Evolutionary conservation across 2,888 invertebrate genomes (phyloP), one percentile per base, ranked within the genome.

Genomic region (Siphlonurus alternatus): DNA sequence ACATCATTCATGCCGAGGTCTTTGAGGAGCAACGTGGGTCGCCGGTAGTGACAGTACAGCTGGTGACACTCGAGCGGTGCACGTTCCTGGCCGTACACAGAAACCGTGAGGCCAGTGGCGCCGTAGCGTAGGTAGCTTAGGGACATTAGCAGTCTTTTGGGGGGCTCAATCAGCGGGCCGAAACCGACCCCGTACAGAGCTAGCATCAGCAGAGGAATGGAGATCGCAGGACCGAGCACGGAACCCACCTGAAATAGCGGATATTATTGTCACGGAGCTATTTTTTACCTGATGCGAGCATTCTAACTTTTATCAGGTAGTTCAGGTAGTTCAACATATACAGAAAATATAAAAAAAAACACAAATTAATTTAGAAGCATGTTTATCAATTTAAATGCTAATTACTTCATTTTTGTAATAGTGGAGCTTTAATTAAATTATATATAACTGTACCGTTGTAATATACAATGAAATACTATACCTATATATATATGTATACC

Each of bases 111-210:
- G 1, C 88, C 89, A 72, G 89, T 88, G 72, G 89, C 89, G 0
- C 85, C 81, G 71, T 89, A 90, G 24, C 88, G 83, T 71, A 89
- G 87, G 72, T 87, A 89, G 1, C 82, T 83, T 1, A 76, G 71
- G 0, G 78, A 76, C 81, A 84, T 83, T 0, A 84, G 70, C 0
- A 77, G 71, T 66, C 73, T 75, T 82, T 83, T 83, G 22, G 74
- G 69, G 0, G 76, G 72, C 72, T 81, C 80, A 25, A 84, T 81
- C 66, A 70, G 71, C 1, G 76, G 73, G 0, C 81, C 81, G 68
- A 81, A 84, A 10, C 84, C 84, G 79, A 84, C 80, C 1, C 84
- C 84, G 69, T 84, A 83, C 67, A 82, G 80, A 59, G 80, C 77
- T 1, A 85, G 70, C 1, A 80, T 81, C 1, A 84, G 74, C 0